Conservation (phyloP, 2,113 vertebrate genomes). For the Loxodonta africana region DNA sequence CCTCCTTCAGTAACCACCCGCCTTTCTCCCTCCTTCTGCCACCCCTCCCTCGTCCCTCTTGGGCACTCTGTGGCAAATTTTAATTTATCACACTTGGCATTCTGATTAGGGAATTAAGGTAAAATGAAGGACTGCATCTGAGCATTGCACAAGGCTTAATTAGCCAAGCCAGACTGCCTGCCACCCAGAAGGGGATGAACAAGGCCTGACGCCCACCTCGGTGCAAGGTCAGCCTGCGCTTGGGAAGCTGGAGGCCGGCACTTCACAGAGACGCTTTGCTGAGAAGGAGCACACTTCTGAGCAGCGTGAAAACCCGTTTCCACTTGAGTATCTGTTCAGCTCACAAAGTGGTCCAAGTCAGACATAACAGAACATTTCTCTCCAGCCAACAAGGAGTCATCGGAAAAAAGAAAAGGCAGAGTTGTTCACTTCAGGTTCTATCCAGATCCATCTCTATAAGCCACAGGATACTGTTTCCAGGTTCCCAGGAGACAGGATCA, state of each 20-base stretch:
- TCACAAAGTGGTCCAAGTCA: neutral
- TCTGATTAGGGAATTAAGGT: neutral
- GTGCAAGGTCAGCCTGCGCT: too few species aligned
- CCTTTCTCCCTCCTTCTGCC: neutral
- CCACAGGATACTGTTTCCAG: fast-evolving
- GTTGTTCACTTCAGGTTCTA: neutral
- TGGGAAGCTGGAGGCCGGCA: fast-evolving
- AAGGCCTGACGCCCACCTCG: fast-evolving
- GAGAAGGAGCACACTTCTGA: too few species aligned
- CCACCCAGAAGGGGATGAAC: neutral
- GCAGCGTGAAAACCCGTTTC: neutral
- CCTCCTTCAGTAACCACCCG: neutral
- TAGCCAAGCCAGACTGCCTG: neutral
- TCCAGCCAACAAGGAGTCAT: fast-evolving
- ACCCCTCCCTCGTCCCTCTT: neutral
- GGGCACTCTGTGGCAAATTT: neutral
- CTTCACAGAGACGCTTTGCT: fast-evolving
- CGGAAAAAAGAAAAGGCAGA: neutral
- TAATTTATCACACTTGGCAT: neutral
- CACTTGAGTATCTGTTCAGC: neutral
- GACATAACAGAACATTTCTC: neutral
- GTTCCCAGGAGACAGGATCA: neutral
- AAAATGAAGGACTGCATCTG: neutral
- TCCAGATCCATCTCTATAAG: neutral
- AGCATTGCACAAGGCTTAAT: neutral